These are phyloP conservation scores for Tenthredo livida DNA, from an alignment of 2,888 invertebrate species.

Conservation along the genomic window DNA sequence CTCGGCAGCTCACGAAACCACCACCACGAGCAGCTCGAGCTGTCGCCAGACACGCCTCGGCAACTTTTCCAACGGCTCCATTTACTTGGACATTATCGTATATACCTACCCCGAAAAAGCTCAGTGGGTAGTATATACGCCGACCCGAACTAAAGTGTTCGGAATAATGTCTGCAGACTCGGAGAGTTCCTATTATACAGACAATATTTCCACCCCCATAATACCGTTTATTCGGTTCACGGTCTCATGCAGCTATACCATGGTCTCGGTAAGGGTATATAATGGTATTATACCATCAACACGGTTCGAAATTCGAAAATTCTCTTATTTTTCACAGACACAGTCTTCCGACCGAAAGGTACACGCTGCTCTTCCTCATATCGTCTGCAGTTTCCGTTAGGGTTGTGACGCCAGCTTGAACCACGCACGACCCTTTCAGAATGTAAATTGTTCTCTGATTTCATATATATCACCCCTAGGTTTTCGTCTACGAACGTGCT, in stretches of 20 bases:
- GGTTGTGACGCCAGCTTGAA: background rate
- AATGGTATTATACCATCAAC: background rate
- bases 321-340: background rate
- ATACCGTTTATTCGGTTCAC: constrained; percentile 21
- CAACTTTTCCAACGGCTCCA: constrained; percentile 26
- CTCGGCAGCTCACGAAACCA: background rate
- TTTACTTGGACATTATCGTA: background rate
- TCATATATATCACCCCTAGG: background rate
- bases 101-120: no score
- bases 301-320: background rate
- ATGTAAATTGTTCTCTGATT: background rate
- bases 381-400: background rate
- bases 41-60: constrained; percentile 20
- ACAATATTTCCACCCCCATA: background rate
- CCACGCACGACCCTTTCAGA: background rate
- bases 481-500: background rate
- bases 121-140: background rate
- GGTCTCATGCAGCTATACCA: background rate
- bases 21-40: background rate
- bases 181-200: background rate
- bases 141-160: background rate
- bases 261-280: background rate
- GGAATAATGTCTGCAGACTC: background rate
- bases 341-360: background rate
- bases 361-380: background rate